Percentiles rank a stretch among this genome's conserved stretches.
These are phyloP conservation scores for Opisthocomus hoazin DNA, from an alignment of 2,113 vertebrate genomes.

Conservation along the genomic window DNA sequence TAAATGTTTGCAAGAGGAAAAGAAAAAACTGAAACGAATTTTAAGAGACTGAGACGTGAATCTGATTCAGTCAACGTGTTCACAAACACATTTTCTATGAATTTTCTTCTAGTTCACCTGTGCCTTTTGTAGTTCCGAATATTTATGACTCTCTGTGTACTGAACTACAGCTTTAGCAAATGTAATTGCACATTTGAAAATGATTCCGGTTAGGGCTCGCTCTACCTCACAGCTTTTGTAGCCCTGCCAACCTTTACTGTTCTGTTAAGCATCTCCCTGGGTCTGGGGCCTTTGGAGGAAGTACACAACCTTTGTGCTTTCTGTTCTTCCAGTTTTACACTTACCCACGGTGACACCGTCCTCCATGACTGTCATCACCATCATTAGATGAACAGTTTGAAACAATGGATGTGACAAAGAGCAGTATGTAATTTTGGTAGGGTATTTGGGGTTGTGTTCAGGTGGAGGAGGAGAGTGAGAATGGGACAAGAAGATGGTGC, in stretches of 20 bases:
- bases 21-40: not conserved
- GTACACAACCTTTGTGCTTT: not conserved
- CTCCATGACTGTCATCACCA: rapidly evolving
- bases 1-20: not conserved
- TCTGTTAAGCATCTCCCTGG: not conserved
- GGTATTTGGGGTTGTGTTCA: not conserved
- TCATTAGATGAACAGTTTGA: not conserved
- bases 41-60: not conserved
- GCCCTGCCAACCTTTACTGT: not conserved
- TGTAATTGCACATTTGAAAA: not conserved
- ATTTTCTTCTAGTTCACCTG: not conserved
- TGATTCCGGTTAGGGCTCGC: not conserved
- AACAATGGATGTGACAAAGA: not conserved
- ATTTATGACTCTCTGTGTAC: not conserved
- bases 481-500: not conserved
- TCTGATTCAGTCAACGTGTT: not conserved
- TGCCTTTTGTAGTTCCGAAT: not conserved
- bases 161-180: not conserved
- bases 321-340: not conserved
- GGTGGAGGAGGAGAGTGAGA: not conserved
- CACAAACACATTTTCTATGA: not conserved
- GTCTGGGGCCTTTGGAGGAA: not conserved
- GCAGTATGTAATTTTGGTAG: not conserved
- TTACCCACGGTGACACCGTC: not conserved
- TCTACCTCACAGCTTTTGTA: not conserved